A percentile compares a stretch with the other conserved stretches of the same genome.
Evolutionary conservation across 2,113 vertebrate species (phyloP).

Genomic region (Pampusana beccarii): DNA sequence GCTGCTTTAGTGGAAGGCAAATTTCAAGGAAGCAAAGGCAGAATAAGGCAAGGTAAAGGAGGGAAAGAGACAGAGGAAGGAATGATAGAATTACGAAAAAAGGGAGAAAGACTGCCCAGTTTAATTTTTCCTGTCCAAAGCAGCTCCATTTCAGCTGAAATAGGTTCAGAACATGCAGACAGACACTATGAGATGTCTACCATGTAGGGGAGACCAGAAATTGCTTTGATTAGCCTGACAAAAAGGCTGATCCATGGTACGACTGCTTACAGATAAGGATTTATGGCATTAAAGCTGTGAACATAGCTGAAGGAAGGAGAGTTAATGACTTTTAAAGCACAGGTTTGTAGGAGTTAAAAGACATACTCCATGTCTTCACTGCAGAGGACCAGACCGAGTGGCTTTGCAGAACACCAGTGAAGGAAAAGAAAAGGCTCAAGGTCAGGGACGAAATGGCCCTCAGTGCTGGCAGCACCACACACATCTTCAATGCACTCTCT

Average conservation of each 20-base stretch:
- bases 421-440: neutral
- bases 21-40: neutral
- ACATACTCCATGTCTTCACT: neutral
- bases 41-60: neutral
- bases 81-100: neutral
- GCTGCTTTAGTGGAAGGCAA: neutral
- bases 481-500: neutral
- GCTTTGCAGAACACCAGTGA: neutral
- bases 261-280: neutral
- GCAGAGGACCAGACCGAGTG: neutral
- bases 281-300: neutral
- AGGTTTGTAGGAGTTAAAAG: neutral
- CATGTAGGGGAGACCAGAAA: neutral
- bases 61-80: neutral
- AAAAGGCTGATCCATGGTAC: neutral
- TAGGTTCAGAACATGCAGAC: neutral
- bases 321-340: neutral
- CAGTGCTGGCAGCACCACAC: neutral
- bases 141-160: neutral
- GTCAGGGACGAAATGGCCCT: rapidly evolving
- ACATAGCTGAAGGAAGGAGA: neutral
- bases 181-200: neutral
- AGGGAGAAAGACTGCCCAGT: neutral
- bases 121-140: neutral
- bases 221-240: neutral